phyloP scores from a whole-genome alignment of 2,113 vertebrate genomes.

The Lagopus leucura region DNA sequence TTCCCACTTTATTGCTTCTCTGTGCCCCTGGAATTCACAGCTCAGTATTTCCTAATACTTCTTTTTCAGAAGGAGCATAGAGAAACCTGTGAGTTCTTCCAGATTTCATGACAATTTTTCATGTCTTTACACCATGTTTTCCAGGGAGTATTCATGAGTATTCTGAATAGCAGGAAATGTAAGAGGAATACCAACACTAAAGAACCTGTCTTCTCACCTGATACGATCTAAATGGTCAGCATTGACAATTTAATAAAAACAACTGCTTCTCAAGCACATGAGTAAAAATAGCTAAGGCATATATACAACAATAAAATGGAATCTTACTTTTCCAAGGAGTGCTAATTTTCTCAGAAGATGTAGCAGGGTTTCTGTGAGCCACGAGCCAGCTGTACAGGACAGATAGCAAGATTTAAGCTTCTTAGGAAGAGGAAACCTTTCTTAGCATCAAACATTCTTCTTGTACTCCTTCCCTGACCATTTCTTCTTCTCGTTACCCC shows the following conservation, averaged over 20 bases:
- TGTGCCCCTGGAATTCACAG: neutral
- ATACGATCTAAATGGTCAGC: neutral
- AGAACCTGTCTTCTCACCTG: neutral
- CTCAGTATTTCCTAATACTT: neutral
- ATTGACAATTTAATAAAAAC: neutral
- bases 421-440: neutral
- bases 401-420: neutral
- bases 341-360: neutral
- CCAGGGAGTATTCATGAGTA: neutral
- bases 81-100: neutral
- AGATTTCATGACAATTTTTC: neutral
- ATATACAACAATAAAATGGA: neutral
- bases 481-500: neutral
- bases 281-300: neutral
- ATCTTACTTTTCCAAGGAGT: neutral
- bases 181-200: neutral
- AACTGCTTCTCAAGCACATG: neutral
- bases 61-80: slow-evolving; percentile 4
- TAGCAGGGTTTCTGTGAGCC: neutral
- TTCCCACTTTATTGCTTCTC: slow-evolving; percentile 6
- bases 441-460: neutral
- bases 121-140: neutral
- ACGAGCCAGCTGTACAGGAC: neutral
- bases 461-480: neutral
- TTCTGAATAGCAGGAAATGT: neutral